Percentiles rank a stretch among this genome's conserved stretches.
Conservation (phyloP, 1,140 invertebrate genomes). For the Apis florea region DNA sequence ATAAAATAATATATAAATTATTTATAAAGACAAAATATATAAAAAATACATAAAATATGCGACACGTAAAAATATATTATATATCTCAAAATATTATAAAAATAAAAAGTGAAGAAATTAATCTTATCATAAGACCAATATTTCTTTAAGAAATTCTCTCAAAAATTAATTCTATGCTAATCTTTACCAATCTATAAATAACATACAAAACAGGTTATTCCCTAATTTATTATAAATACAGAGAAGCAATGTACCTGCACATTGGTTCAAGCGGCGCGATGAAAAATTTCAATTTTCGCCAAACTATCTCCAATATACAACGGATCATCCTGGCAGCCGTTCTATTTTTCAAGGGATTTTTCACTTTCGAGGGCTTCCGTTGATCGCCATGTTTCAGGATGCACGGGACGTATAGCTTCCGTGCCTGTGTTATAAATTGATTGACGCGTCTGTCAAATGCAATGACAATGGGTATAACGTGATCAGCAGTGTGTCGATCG, state of each 20-base stretch:
- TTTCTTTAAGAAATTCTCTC: no score
- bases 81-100: no score
- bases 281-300: background rate
- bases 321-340: background rate
- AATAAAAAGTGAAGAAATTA: no score
- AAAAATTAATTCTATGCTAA: no score
- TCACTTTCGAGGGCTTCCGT: background rate
- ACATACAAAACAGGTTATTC: no score
- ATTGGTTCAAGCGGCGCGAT: background rate
- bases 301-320: background rate
- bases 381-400: background rate
- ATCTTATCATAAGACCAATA: no score
- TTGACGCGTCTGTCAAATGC: constrained; percentile 27
- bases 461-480: constrained; percentile 2
- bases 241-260: background rate
- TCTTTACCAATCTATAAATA: no score
- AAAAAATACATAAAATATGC: no score
- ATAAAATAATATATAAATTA: no score
- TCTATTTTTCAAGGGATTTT: constrained; percentile 10
- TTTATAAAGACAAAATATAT: no score
- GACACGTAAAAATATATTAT: no score
- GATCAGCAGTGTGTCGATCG: constrained; percentile 20
- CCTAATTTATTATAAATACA: background rate
- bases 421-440: background rate
- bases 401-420: background rate